Evolutionary conservation across 1,140 invertebrate genomes (phyloP).

Genomic region (Drosophila tristis): DNA sequence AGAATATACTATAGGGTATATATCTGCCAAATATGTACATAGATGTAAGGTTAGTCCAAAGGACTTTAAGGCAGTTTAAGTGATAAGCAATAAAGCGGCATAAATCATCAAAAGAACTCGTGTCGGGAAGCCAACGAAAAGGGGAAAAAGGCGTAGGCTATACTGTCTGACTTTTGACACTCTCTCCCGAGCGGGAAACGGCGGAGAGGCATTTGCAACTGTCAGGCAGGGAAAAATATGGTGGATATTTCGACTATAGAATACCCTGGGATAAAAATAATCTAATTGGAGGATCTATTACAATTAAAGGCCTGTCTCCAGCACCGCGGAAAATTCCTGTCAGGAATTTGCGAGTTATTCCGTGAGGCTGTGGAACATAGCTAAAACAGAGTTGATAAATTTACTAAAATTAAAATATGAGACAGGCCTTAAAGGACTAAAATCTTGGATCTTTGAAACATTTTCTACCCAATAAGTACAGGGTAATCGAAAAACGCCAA

Average conservation of each 20-base stretch:
- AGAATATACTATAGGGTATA: background rate
- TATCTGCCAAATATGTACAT: background rate
- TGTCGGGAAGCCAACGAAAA: slow-evolving; percentile 13
- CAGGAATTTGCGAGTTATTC: too few relatives aligned
- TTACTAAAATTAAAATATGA: too few relatives aligned
- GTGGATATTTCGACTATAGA: background rate
- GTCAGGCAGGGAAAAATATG: slow-evolving; percentile 35
- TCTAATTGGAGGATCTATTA: background rate
- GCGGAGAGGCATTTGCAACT: slow-evolving; percentile 22
- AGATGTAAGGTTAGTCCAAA: slow-evolving; percentile 3
- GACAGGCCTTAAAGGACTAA: too few relatives aligned
- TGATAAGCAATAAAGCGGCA: slow-evolving; percentile 41
- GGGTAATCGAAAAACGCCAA: slow-evolving; percentile 28
- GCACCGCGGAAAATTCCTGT: too few relatives aligned
- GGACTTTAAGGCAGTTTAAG: slow-evolving; percentile 9
- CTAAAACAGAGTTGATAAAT: too few relatives aligned
- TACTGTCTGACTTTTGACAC: slow-evolving; percentile 68
- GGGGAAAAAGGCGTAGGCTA: slow-evolving; percentile 26
- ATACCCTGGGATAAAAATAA: slow-evolving; percentile 13
- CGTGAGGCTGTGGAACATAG: too few relatives aligned
- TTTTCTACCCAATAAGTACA: background rate
- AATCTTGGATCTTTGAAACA: too few relatives aligned
- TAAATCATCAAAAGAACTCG: slow-evolving; percentile 41
- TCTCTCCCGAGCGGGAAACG: slow-evolving; percentile 12
- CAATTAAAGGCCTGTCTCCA: too few relatives aligned